Evolutionary conservation across 2,888 invertebrate species (phyloP).

Genomic region (Aricia artaxerxes): DNA sequence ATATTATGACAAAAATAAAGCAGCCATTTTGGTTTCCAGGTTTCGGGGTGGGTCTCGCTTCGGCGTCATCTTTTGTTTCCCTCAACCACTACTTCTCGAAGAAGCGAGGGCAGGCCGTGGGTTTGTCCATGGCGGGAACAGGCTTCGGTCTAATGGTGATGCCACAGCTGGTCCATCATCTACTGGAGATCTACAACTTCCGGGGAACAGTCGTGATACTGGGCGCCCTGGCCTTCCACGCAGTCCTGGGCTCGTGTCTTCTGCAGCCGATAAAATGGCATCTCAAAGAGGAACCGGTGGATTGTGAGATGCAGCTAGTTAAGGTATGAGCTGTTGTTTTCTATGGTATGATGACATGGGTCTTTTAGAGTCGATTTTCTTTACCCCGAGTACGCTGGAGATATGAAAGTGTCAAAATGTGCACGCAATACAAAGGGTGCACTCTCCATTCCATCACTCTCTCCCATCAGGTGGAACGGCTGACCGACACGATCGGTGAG

Average conservation of each 20-base stretch:
- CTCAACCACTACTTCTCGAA: constrained; percentile 88
- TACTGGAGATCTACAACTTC: constrained; percentile 83
- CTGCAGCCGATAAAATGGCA: constrained; percentile 87
- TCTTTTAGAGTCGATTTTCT: too few species aligned
- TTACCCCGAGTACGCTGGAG: too few species aligned
- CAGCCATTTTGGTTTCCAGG: constrained; percentile 70
- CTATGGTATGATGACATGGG: too few species aligned
- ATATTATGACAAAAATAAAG: neutral
- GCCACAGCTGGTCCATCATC: constrained; percentile 86
- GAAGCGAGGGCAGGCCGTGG: constrained; percentile 89
- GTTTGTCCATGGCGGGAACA: constrained; percentile 89
- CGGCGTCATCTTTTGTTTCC: constrained; percentile 89
- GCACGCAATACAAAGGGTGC: too few species aligned
- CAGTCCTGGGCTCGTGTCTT: constrained; percentile 83
- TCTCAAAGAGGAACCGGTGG: constrained; percentile 80
- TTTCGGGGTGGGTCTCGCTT: constrained; percentile 88
- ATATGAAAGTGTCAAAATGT: too few species aligned
- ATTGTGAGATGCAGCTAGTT: constrained; percentile 74
- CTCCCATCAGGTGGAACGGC: too few species aligned
- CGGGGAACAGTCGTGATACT: constrained; percentile 85
- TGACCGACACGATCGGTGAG: too few species aligned
- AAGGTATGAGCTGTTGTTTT: constrained; percentile 53
- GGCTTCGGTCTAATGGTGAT: constrained; percentile 89
- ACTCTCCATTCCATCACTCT: too few species aligned
- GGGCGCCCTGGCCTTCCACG: constrained; percentile 84